Conservation (phyloP, 1,140 invertebrate genomes). For the Aphaenogaster floridana region DNA sequence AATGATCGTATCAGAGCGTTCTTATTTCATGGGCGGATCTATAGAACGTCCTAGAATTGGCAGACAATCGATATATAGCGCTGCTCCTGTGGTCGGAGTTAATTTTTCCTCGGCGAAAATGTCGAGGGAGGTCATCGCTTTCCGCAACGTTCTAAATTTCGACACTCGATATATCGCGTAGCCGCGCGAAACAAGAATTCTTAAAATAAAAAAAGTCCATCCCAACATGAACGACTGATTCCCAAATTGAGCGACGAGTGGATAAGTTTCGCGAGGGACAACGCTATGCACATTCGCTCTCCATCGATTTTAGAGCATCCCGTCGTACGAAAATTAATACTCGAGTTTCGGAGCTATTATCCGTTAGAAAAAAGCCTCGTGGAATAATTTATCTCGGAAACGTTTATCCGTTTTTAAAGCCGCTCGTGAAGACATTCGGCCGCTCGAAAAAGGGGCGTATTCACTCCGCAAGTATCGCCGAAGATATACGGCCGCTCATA, state of each 20-base stretch:
- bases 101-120: conserved; percentile 25
- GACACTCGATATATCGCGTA: not conserved
- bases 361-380: not conserved
- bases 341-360: not conserved
- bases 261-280: not conserved
- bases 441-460: not conserved
- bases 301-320: not conserved
- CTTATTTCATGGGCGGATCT: conserved; percentile 46
- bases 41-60: conserved; percentile 56
- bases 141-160: not conserved
- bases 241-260: not conserved
- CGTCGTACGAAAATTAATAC: not conserved
- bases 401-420: conserved; percentile 18
- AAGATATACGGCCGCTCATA: conserved; percentile 15
- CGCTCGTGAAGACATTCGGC: not conserved
- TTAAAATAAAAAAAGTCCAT: not conserved
- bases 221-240: no score
- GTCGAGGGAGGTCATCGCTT: not conserved
- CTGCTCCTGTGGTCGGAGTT: not conserved
- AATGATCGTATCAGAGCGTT: conserved; percentile 57
- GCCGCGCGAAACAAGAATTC: not conserved
- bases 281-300: not conserved
- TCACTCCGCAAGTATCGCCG: conserved; percentile 1
- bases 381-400: conserved; percentile 14
- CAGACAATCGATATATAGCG: conserved; percentile 50